Evolutionary conservation across 2,888 invertebrate genomes (phyloP).

Genomic region (Deilephila porcellus): DNA sequence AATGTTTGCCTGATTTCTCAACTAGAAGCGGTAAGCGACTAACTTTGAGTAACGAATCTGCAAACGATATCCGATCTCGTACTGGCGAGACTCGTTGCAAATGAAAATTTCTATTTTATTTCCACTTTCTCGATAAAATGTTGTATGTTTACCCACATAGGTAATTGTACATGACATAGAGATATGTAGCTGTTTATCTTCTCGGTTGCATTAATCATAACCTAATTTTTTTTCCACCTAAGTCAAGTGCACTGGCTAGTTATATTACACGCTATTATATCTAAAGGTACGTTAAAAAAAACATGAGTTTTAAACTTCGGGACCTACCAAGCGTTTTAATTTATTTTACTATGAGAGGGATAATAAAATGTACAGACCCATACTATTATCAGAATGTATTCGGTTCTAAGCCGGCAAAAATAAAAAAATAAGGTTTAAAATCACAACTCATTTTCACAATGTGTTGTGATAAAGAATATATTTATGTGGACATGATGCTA

Average conservation of each 20-base stretch:
- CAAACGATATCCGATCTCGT: constrained; percentile 20
- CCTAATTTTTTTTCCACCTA: no score
- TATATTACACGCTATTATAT: no score
- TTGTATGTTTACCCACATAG: constrained; percentile 10
- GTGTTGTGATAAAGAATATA: not conserved
- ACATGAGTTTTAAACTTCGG: no score
- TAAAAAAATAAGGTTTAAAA: not conserved
- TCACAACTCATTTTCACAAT: not conserved
- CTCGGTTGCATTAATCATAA: not conserved
- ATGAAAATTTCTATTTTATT: constrained; percentile 44
- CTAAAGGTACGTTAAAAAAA: no score
- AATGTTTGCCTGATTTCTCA: not conserved
- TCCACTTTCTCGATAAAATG: constrained; percentile 42
- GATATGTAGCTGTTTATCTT: not conserved
- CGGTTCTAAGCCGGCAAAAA: no score
- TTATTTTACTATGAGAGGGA: no score
- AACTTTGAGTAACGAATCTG: not conserved
- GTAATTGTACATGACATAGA: not conserved
- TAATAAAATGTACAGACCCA: no score
- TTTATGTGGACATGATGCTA: constrained; percentile 9
- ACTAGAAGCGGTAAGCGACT: not conserved
- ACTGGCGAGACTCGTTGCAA: constrained; percentile 32
- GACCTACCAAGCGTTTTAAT: no score
- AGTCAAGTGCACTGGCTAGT: no score
- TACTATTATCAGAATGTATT: no score